Conservation (phyloP, 2,888 invertebrate species). For the Harpalus rufipes region DNA sequence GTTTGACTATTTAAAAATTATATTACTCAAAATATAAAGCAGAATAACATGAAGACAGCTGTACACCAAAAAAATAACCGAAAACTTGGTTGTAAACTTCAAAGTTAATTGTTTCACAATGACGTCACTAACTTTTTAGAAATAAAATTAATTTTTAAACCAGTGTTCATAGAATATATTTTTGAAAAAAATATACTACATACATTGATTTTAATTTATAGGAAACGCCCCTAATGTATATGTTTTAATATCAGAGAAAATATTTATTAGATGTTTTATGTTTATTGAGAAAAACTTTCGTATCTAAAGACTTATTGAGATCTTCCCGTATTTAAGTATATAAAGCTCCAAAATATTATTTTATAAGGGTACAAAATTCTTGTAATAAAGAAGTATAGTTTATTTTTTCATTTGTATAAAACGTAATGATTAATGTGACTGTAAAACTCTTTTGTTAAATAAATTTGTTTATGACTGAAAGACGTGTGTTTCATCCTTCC, state of each 20-base stretch:
- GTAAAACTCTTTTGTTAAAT: slow-evolving; percentile 66
- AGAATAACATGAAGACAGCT: no score
- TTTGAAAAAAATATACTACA: no score
- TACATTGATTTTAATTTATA: no score
- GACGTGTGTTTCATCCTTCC: not conserved
- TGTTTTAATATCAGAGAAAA: slow-evolving; percentile 44
- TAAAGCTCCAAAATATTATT: slow-evolving; percentile 59
- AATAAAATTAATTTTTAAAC: no score
- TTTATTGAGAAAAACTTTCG: slow-evolving; percentile 45
- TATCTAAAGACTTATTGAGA: slow-evolving; percentile 63
- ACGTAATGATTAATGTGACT: slow-evolving; percentile 59
- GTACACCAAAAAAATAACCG: no score
- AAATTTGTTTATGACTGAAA: slow-evolving; percentile 63
- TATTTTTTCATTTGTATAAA: slow-evolving; percentile 65
- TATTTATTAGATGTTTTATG: slow-evolving; percentile 44
- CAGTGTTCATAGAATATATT: no score
- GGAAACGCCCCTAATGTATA: not conserved
- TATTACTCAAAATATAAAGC: no score
- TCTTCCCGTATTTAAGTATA: slow-evolving; percentile 63
- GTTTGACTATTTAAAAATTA: no score
- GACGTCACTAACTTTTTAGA: no score
- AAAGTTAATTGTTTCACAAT: no score
- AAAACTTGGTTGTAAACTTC: no score
- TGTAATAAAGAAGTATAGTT: slow-evolving; percentile 58
- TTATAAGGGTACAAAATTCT: slow-evolving; percentile 64